Evolutionary conservation across 2,113 vertebrate genomes (phyloP), one percentile per base, ranked within the genome.

Genomic region (Eonycteris spelaea): DNA sequence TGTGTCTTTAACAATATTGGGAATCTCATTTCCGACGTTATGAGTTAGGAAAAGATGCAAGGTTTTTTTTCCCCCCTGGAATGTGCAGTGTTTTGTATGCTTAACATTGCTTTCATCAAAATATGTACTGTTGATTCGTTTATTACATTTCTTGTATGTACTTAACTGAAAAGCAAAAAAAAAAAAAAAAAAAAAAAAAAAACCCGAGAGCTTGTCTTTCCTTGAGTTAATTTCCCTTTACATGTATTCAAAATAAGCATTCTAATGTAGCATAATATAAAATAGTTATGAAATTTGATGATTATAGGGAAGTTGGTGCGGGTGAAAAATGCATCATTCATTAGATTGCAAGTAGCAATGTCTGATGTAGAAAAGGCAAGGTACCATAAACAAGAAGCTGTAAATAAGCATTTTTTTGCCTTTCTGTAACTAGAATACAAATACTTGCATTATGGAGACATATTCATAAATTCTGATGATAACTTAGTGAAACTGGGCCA

Each of bases 121-220:
- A 90, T 96, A 95, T 92, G 55, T 68, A 53, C 65, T 97, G 97
- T 97, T 92, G 95, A 87, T 19, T 51, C 24, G 68, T 91, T 95
- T 33, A 97, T 80, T 22, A 91, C 78, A 1, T 61, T 82, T 91
- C 95, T 61, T 74, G 92, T 86, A 93, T 51, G 33, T 77, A 82
- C n/a, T 67, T 97, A 67, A 93, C 75, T 2, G 67, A 90, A 89
- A 73, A 61, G 90, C 78, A 95, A 95, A 78, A 74, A 87, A 93
- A 94, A 97, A 97, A 74, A 87, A 93, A 94, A 97, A 97, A 97
- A 75, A 75, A 93, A 94, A 97, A 97, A 96, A 97, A n/a, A n/a
- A n/a, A n/a, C n/a, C 93, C 96, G 96, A 96, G 59, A 90, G 94
- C 93, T 97, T 9, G 3, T 2, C 8, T 95, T 97, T 95, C 53